Evolutionary conservation across 2,797 vertebrate genomes (phyloP), one percentile per base, ranked within the genome.

Genomic region (Phataginus tricuspis): DNA sequence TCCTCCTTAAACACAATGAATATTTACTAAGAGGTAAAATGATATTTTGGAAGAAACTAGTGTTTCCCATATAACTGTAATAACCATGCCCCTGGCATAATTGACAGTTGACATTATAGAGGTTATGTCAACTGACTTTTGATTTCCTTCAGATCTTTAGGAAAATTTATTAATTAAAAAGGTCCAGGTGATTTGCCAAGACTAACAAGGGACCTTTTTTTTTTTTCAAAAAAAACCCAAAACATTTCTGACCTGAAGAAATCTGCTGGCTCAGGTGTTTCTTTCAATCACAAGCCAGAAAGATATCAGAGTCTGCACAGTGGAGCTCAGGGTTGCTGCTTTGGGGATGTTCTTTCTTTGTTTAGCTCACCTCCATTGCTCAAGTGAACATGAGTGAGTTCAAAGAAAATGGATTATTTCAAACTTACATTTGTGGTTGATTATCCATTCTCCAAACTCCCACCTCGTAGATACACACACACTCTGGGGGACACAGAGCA

Each of bases 1-100:
- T 77, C 55, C 66, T 95, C 80, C 71, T 95, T 88, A 61, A 95
- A 96, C 80, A 92, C 72, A 96, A 94, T 85, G 85, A 59, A 85
- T 87, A 63, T 51, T 92, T 87, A 95, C 78, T 69, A 92, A 90
- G 42, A 75, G 39, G 55, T 49, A 80, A 92, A 87, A 63, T 49
- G 78, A 53, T 34, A 64, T 69, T 92, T 94, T 64, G 64, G 57
- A 95, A 88, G 74, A 97, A 94, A 83, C 27, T 16, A 23, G 25
- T 83, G 4, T 64, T 90, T 78, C 12, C 77, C 57, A 7, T 25
- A 7, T 66, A 29, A 51, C 79, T 66, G 45, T 63, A 12, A 75
- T 14, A 89, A 12, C 53, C 39, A 77, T 63, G 18, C 29, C 21
- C 74, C 63, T 92, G 42, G 55, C 9, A 68, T 55, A 92, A 86